These are phyloP conservation scores for Scomberomorus guttatus DNA, from an alignment of 2,797 vertebrate genomes.

Conservation along the genomic window DNA sequence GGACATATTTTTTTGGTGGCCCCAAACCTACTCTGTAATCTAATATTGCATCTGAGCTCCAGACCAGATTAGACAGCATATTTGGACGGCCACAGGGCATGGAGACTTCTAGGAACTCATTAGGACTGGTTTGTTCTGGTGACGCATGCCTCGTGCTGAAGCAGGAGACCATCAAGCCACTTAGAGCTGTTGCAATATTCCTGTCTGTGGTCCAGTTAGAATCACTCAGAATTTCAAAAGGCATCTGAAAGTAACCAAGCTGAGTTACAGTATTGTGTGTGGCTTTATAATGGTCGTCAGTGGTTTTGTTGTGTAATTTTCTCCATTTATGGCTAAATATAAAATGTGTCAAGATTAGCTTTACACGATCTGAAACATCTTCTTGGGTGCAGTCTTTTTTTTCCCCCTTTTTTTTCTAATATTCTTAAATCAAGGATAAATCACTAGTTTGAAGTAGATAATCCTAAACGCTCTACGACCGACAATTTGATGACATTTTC, in stretches of 20 bases:
- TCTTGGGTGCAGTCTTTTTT: neutral
- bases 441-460: neutral
- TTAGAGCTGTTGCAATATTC: constrained; percentile 14
- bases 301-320: neutral
- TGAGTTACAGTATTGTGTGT: neutral
- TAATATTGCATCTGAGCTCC: constrained; percentile 11
- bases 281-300: neutral
- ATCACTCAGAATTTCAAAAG: neutral
- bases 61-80: constrained; percentile 8
- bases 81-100: neutral
- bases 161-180: constrained; percentile 23
- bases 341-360: neutral
- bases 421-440: neutral
- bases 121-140: constrained; percentile 4
- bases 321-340: neutral
- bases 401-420: neutral
- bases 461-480: neutral
- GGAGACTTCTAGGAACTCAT: constrained; percentile 33
- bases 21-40: neutral
- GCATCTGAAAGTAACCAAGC: constrained; percentile 7
- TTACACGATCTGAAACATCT: neutral
- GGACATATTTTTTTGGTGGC: constrained; percentile 10
- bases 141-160: constrained; percentile 3
- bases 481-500: constrained; percentile 1
- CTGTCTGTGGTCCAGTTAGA: constrained; percentile 9